Percentiles rank a stretch among this genome's conserved stretches.
These are phyloP conservation scores for Muschampia staudingeri DNA, from an alignment of 2,888 invertebrate genomes.

Conservation along the genomic window DNA sequence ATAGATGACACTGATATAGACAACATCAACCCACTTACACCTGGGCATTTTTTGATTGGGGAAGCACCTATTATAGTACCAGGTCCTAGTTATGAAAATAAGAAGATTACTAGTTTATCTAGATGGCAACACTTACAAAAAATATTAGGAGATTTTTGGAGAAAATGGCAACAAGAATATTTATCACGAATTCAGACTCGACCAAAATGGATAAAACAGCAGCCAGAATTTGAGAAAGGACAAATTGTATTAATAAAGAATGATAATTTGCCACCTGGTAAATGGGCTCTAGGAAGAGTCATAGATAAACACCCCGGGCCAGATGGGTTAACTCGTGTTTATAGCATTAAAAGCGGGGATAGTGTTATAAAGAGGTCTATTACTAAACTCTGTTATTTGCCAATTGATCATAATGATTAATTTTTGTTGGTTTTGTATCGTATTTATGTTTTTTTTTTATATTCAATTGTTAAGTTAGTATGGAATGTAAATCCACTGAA, in stretches of 20 bases:
- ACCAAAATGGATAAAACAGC: not conserved
- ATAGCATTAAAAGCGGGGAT: not conserved
- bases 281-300: not conserved
- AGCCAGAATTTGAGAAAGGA: not conserved
- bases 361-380: not conserved
- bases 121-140: not conserved
- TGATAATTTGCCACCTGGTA: constrained; percentile 3
- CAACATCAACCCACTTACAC: not conserved
- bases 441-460: not conserved
- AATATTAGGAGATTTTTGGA: not conserved
- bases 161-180: not conserved
- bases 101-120: not conserved
- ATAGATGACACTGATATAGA: constrained; percentile 12
- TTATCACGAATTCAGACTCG: not conserved
- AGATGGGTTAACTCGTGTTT: not conserved
- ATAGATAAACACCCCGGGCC: not conserved
- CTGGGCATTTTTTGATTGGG: constrained; percentile 1
- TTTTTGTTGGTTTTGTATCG: not conserved
- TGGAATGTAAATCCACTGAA: constrained; percentile 1
- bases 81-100: not conserved
- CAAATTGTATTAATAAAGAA: not conserved
- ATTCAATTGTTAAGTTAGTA: not conserved
- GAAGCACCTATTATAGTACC: not conserved
- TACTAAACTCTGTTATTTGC: not conserved
- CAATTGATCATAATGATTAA: not conserved